A percentile compares a stretch with the other conserved stretches of the same genome.
phyloP scores from a whole-genome alignment of 2,113 vertebrate species.

The Antechinus stuartii region DNA sequence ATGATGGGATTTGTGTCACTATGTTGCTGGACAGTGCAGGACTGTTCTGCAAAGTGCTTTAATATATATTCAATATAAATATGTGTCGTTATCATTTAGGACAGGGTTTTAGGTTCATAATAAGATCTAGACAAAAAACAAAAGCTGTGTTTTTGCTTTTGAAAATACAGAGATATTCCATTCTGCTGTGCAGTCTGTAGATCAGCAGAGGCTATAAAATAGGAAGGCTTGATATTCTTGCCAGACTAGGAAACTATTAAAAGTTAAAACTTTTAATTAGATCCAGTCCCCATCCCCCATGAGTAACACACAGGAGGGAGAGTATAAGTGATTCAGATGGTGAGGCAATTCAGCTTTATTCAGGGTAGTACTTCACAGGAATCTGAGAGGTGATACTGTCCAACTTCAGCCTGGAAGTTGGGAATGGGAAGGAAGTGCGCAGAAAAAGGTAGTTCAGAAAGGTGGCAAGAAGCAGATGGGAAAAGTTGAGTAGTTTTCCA shows the following conservation, averaged over 20 bases:
- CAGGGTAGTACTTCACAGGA: background rate
- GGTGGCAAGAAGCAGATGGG: background rate
- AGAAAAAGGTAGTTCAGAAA: background rate
- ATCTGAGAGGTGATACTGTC: background rate
- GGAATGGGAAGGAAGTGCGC: background rate
- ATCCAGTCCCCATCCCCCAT: background rate
- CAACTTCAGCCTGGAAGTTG: background rate
- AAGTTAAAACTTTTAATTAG: background rate
- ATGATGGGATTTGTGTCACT: background rate
- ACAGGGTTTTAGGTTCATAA: background rate
- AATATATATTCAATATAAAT: background rate
- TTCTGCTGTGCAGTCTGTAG: background rate
- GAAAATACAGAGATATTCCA: background rate
- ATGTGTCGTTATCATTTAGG: background rate
- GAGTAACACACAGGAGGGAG: background rate
- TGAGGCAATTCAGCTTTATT: background rate
- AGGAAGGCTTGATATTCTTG: background rate
- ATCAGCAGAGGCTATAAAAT: background rate
- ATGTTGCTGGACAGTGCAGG: background rate
- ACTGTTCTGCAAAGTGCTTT: background rate
- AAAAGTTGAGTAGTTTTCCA: background rate
- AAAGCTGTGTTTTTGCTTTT: background rate
- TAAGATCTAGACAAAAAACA: background rate
- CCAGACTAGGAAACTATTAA: background rate
- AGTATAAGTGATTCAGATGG: background rate